A percentile compares a stretch with the other conserved stretches of the same genome.
These are phyloP conservation scores for Temnothorax unifasciatus DNA, from an alignment of 2,888 invertebrate genomes.

Conservation along the genomic window DNA sequence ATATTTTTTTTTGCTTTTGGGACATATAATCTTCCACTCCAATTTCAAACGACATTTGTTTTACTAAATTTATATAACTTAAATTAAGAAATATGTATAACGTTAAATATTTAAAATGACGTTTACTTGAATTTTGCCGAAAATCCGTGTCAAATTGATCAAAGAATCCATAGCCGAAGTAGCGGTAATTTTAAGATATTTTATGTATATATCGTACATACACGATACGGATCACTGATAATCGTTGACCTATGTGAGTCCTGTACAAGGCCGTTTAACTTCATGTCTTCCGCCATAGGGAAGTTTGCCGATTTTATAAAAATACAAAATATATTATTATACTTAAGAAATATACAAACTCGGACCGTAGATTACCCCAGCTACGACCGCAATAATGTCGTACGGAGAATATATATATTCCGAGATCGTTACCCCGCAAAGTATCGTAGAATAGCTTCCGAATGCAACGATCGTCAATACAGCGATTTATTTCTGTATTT, in stretches of 20 bases:
- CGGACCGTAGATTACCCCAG: neutral
- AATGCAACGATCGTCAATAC: slow-evolving; percentile 21
- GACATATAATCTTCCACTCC: neutral
- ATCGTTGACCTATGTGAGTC: neutral
- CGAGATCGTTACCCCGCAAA: neutral
- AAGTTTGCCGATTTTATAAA: neutral
- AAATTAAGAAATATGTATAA: neutral
- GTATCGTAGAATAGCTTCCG: slow-evolving; percentile 10
- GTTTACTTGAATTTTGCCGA: neutral
- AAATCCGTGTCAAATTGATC: neutral
- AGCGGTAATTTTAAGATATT: neutral
- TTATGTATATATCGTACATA: neutral
- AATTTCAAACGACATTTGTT: neutral
- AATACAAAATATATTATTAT: slow-evolving; percentile 17
- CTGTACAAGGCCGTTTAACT: neutral
- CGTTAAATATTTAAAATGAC: neutral
- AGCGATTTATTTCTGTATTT: slow-evolving; percentile 7
- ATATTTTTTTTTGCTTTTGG: neutral
- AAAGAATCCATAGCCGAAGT: neutral
- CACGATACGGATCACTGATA: neutral
- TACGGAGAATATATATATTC: slow-evolving; percentile 1
- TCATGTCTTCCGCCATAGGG: neutral
- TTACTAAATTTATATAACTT: neutral
- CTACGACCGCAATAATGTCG: neutral
- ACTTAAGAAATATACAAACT: slow-evolving; percentile 4